Base-by-base conservation (phyloP, 2,888 invertebrate species). In the Theodoxus fluviatilis region DNA sequence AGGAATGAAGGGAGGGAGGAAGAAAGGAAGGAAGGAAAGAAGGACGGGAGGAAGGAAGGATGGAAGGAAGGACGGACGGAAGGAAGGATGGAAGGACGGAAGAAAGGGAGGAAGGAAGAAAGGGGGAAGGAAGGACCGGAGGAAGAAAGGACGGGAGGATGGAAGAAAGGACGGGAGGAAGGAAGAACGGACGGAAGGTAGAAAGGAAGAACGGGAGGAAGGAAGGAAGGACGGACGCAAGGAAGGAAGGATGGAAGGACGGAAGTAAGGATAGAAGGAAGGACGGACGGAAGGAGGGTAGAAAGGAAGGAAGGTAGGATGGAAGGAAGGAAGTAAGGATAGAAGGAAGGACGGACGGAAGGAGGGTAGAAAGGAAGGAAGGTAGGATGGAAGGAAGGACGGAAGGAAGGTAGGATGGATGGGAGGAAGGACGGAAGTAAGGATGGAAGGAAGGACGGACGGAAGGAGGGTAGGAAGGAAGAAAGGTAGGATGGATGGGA, bases 351-450 rank as follows among this genome's bases (percentile, higher is more conserved):
- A n/a, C 28, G 1, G 61, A 33, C 28, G 31, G 61, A 33, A n/a
- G 31, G 61, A 33, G 0, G 31, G 31, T 25, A 2, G 31, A 1
- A 33, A n/a, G 31, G 61, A 33, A n/a, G 31, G 61, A n/a, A n/a
- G 31, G 61, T 25, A 22, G 31, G 61, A 33, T 31, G 18, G 61
- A 9, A 9, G 31, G 31, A 33, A 61, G 31, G 43, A 43, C 18
- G 61, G 61, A 0, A 1, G 22, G 61, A 22, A 61, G 61, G 61
- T 25, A 61, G 61, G 31, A n/a, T 37, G 59, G 68, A 35, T 35
- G 38, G 38, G 4, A 43, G 65, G 43, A 22, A 43, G 38, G 65
- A 1, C n/a, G 65, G 65, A 18, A 43, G 43, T 6, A 1, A 40
- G 43, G 65, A 1, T 25, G 3, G 65, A 18, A 1, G 67, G 49